phyloP scores from a whole-genome alignment of 1,140 invertebrate species.

The Drosophila quadrilineata region DNA sequence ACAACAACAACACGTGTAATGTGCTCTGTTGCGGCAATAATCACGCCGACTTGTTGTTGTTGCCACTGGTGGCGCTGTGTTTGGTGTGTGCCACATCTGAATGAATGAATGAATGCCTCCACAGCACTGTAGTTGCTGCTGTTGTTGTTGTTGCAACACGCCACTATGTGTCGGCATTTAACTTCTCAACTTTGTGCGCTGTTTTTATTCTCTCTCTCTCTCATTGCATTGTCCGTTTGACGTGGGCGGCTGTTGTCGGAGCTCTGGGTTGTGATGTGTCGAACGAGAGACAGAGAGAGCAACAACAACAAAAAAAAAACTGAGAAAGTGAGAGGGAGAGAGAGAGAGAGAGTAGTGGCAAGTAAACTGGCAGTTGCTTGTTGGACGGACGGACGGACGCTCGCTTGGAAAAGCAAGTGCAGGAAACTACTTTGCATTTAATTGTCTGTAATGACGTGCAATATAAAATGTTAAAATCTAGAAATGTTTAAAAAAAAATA shows the following conservation, averaged over 20 bases:
- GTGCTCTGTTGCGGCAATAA: conserved; percentile 80
- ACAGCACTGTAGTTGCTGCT: conserved; percentile 39
- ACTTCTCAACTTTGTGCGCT: conserved; percentile 75
- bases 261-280: no score
- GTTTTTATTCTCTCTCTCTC: no score
- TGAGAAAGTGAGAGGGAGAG: background rate
- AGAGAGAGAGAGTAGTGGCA: background rate
- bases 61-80: conserved; percentile 35
- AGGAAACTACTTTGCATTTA: conserved; percentile 82
- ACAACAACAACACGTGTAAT: conserved; percentile 74
- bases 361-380: conserved; percentile 21
- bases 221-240: conserved; percentile 58
- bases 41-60: conserved; percentile 47
- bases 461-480: conserved; percentile 81
- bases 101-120: conserved; percentile 71
- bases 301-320: no score
- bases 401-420: conserved; percentile 62
- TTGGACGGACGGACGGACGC: no score
- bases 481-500: conserved; percentile 57
- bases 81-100: conserved; percentile 71
- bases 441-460: conserved; percentile 82
- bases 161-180: conserved; percentile 75
- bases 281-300: no score
- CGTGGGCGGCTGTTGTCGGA: conserved; percentile 61
- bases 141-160: conserved; percentile 64